Evolutionary conservation across 2,888 invertebrate genomes (phyloP).

Genomic region (Erpobdella octoculata): DNA sequence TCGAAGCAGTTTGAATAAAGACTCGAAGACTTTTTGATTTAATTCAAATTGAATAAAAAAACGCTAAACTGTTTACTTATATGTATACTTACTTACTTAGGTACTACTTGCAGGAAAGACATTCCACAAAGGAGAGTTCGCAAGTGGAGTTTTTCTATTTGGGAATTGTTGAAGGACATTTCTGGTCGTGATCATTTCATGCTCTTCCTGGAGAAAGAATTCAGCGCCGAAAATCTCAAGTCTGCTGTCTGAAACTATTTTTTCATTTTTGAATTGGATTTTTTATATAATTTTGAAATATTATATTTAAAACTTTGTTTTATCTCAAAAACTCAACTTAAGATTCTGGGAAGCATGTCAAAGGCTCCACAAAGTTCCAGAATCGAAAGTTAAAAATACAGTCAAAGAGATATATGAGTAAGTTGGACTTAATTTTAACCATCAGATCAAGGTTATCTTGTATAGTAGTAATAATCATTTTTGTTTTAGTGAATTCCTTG

Average conservation of each 20-base stretch:
- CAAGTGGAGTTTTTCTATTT: conserved; percentile 90
- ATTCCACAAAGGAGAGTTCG: conserved; percentile 81
- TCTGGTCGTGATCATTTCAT: conserved; percentile 81
- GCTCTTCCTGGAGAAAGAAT: conserved; percentile 91
- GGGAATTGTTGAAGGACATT: conserved; percentile 84
- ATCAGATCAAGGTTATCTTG: not conserved
- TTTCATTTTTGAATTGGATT: not conserved
- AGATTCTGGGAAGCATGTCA: conserved; percentile 82
- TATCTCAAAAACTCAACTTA: not conserved
- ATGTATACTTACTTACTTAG: too few species aligned
- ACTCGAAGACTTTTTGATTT: not conserved
- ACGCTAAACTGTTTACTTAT: too few species aligned
- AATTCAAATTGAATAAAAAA: not conserved
- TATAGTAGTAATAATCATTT: not conserved
- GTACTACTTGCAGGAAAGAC: conserved; percentile 31
- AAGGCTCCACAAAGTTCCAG: conserved; percentile 77
- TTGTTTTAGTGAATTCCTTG: conserved; percentile 69
- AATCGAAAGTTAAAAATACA: conserved; percentile 59
- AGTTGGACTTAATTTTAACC: conserved; percentile 20
- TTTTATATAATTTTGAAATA: not conserved
- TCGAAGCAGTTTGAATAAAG: not conserved
- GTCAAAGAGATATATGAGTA: conserved; percentile 50
- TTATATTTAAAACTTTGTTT: not conserved
- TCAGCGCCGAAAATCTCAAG: conserved; percentile 96
- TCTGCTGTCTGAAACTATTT: conserved; percentile 50